phyloP scores from a whole-genome alignment of 2,888 invertebrate species.

The Hetaerina titia region DNA sequence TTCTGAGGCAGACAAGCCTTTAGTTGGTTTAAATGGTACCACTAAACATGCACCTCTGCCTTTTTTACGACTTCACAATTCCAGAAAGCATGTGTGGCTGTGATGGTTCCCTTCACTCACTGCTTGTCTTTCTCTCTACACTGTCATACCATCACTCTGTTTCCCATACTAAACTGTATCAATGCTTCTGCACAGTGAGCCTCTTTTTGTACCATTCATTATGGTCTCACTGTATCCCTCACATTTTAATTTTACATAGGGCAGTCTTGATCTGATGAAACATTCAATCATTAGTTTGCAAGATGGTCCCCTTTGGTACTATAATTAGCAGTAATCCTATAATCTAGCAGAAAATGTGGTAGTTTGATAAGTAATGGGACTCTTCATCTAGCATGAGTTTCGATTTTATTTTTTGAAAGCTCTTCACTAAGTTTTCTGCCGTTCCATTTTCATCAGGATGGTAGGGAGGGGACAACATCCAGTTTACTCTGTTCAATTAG shows the following conservation, averaged over 20 bases:
- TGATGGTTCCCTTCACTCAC: background rate
- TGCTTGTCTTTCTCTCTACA: conserved; percentile 71
- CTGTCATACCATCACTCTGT: background rate
- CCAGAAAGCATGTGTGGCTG: background rate
- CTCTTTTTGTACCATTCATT: background rate
- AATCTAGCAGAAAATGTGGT: background rate
- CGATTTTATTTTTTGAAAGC: background rate
- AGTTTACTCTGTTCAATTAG: conserved; percentile 56
- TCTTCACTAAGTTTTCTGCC: background rate
- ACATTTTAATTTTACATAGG: background rate
- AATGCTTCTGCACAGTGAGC: background rate
- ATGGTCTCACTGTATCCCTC: background rate
- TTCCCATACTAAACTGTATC: background rate
- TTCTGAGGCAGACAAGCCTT: too few relatives aligned
- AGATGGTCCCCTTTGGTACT: background rate
- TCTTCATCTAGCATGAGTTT: background rate
- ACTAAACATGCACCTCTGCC: too few relatives aligned
- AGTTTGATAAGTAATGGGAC: background rate
- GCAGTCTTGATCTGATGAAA: background rate
- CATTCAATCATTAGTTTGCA: background rate
- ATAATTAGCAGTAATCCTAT: background rate
- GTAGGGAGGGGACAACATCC: conserved; percentile 70
- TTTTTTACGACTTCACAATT: background rate
- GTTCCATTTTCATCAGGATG: conserved; percentile 72
- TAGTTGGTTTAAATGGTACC: too few relatives aligned